These are phyloP conservation scores for Tenthredo notha DNA, from an alignment of 2,888 invertebrate genomes.

Conservation along the genomic window DNA sequence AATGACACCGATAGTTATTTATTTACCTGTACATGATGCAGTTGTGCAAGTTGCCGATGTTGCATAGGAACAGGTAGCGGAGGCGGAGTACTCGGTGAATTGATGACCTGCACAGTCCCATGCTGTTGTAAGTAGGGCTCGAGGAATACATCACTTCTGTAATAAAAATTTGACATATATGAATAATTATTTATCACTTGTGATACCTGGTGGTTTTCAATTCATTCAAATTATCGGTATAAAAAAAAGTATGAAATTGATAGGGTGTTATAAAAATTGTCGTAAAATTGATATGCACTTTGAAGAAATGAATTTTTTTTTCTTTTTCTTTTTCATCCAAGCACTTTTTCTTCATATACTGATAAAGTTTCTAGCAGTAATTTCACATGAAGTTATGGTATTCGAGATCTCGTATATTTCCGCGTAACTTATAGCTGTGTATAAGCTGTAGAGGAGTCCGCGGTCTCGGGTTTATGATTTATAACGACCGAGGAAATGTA, in stretches of 20 bases:
- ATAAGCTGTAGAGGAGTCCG: not conserved
- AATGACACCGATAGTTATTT: constrained; percentile 36
- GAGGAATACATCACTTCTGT: constrained; percentile 87
- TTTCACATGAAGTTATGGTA: not conserved
- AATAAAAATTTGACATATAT: constrained; percentile 70
- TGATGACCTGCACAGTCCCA: constrained; percentile 75
- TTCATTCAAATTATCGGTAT: not conserved
- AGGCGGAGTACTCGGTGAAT: constrained; percentile 75
- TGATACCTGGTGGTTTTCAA: not conserved
- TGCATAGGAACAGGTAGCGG: constrained; percentile 76
- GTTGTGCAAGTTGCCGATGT: constrained; percentile 80
- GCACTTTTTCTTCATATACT: not conserved
- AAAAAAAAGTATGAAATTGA: not conserved
- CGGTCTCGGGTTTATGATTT: constrained; percentile 41
- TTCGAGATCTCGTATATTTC: constrained; percentile 12
- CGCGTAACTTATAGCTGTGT: constrained; percentile 28
- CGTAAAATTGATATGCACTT: not conserved
- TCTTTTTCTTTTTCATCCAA: not conserved
- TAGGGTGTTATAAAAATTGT: not conserved
- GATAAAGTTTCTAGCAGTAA: not conserved
- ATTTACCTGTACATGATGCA: constrained; percentile 79
- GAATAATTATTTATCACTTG: not conserved
- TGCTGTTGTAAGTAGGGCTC: constrained; percentile 85
- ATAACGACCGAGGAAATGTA: constrained; percentile 36
- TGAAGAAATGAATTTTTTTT: not conserved